Evolutionary conservation across 2,888 invertebrate genomes (phyloP).

Genomic region (Ashinkailepas kermadecensis): DNA sequence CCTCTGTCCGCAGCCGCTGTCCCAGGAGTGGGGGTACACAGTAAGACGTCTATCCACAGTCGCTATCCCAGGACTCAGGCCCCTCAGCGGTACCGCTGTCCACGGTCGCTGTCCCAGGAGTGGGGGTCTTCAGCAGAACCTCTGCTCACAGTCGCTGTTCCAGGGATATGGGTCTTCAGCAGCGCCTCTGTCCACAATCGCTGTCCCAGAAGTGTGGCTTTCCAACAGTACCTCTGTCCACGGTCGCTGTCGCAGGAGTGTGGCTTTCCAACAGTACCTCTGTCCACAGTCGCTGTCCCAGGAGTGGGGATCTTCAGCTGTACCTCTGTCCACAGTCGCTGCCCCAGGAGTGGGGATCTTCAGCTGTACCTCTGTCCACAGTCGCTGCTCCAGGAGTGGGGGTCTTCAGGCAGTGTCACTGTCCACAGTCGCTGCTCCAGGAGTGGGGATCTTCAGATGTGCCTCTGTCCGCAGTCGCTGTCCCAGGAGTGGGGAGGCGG

Average conservation of each 20-base stretch:
- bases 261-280: too few species aligned
- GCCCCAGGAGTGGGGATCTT: background rate
- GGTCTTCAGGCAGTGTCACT: background rate
- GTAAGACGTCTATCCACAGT: too few species aligned
- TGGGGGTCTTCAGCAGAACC: too few species aligned
- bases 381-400: too few species aligned
- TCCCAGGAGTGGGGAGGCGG: conserved; percentile 76
- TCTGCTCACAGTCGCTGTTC: background rate
- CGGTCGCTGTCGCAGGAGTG: too few species aligned
- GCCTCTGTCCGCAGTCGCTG: conserved; percentile 57
- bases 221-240: too few species aligned
- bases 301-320: too few species aligned
- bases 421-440: background rate
- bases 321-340: background rate
- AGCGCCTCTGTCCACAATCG: conserved; percentile 53
- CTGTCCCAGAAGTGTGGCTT: conserved; percentile 75
- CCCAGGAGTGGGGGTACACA: too few species aligned
- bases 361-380: background rate
- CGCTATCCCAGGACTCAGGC: background rate
- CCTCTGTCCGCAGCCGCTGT: too few species aligned
- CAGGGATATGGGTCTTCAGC: background rate
- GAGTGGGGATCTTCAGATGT: background rate
- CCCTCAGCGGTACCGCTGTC: background rate
- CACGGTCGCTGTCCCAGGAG: too few species aligned
- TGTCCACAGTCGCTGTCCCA: too few species aligned